Percentiles rank a stretch among this genome's conserved stretches.
These are phyloP conservation scores for Gallinago undulata DNA, from an alignment of 2,113 vertebrate genomes.

Conservation along the genomic window DNA sequence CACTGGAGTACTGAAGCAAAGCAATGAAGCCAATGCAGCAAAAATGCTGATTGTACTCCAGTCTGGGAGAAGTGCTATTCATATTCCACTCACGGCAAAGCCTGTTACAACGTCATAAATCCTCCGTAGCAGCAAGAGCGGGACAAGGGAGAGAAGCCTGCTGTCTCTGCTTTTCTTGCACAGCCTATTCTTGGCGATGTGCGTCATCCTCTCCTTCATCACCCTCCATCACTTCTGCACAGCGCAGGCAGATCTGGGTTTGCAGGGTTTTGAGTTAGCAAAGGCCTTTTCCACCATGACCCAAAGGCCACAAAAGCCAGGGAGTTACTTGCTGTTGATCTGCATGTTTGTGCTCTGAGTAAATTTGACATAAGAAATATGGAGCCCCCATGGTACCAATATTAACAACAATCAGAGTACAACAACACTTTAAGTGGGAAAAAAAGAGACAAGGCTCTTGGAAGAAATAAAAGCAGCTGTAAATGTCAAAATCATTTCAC, in stretches of 20 bases:
- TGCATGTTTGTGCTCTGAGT: background rate
- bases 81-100: background rate
- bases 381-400: background rate
- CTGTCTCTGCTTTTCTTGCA: background rate
- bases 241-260: background rate
- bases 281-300: background rate
- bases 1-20: background rate
- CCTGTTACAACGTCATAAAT: background rate
- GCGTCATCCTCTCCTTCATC: background rate
- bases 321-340: background rate
- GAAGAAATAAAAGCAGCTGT: conserved; percentile 31
- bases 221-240: background rate
- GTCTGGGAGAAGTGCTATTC: background rate
- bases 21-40: conserved; percentile 35
- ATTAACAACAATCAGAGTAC: background rate
- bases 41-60: conserved; percentile 18
- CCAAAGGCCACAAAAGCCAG: background rate
- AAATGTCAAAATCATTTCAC: conserved; percentile 24
- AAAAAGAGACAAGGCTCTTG: background rate
- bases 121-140: background rate
- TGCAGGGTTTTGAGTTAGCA: background rate
- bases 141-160: background rate
- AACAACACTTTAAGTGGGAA: background rate
- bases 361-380: background rate
- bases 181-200: background rate